These are phyloP conservation scores for Cuniculus paca DNA, from an alignment of 2,797 vertebrate species.

Conservation along the genomic window DNA sequence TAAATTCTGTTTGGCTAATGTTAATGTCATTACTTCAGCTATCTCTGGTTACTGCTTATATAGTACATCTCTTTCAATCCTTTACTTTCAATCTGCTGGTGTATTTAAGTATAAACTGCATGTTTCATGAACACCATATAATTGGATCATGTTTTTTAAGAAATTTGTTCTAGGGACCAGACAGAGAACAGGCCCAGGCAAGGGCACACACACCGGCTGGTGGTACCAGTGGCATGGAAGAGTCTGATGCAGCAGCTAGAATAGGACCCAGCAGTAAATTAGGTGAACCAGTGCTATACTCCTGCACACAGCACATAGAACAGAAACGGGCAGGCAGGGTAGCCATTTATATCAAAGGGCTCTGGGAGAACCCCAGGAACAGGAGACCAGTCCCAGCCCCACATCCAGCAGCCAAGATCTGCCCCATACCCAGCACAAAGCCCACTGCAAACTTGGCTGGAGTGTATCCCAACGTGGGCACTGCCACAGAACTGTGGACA, in stretches of 20 bases:
- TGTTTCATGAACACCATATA: background rate
- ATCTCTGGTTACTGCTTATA: background rate
- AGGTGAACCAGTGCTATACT: background rate
- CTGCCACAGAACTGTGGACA: background rate
- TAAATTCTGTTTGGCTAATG: background rate
- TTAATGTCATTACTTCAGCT: too few relatives aligned
- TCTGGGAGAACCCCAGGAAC: background rate
- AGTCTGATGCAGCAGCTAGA: background rate
- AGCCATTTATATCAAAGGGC: background rate
- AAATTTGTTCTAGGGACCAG: background rate
- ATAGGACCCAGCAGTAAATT: background rate
- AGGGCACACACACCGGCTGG: too few relatives aligned
- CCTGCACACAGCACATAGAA: background rate
- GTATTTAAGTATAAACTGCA: background rate
- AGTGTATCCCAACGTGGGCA: background rate
- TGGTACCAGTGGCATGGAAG: background rate
- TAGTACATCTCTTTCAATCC: background rate
- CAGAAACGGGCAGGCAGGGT: background rate
- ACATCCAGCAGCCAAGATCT: background rate
- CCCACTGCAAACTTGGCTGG: background rate
- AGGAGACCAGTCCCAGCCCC: background rate
- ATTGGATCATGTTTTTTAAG: background rate
- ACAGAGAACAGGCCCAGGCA: background rate
- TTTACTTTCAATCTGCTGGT: background rate
- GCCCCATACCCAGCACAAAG: background rate